Evolutionary conservation across 2,113 vertebrate genomes (phyloP).

Genomic region (Pleuronectes platessa): DNA sequence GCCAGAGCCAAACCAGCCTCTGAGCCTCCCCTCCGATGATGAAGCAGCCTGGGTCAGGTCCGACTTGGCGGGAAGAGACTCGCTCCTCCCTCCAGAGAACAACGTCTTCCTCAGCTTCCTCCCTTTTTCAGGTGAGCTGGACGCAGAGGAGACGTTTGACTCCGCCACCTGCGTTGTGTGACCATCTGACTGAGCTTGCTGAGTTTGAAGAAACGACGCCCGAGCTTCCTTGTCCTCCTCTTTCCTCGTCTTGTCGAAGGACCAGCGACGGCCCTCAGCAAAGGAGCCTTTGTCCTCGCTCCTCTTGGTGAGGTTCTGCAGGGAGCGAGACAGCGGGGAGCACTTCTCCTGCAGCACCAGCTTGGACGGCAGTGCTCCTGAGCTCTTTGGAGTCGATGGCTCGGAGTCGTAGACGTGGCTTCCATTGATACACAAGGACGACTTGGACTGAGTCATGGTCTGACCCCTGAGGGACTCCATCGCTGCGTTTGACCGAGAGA

Average conservation of each 20-base stretch:
- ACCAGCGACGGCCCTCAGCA: conserved; percentile 66
- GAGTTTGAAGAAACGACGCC: conserved; percentile 45
- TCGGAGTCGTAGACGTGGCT: conserved; percentile 90
- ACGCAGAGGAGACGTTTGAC: conserved; percentile 40
- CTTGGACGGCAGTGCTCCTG: conserved; percentile 68
- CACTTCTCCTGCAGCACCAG: conserved; percentile 81
- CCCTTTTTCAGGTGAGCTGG: conserved; percentile 75
- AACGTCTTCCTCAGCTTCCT: conserved; percentile 84
- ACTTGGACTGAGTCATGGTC: conserved; percentile 83
- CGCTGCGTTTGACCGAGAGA: conserved; percentile 65
- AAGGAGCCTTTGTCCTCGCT: conserved; percentile 77
- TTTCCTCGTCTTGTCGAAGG: conserved; percentile 82
- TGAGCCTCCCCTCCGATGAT: conserved; percentile 83
- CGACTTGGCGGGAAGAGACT: conserved; percentile 80
- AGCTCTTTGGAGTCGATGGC: conserved; percentile 71
- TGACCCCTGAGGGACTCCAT: conserved; percentile 84
- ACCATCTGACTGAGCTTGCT: conserved; percentile 67
- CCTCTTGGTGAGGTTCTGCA: conserved; percentile 81
- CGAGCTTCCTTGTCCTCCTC: conserved; percentile 74
- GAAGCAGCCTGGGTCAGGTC: conserved; percentile 69
- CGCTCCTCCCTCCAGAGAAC: conserved; percentile 85
- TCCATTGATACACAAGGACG: conserved; percentile 95
- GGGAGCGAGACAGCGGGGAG: conserved; percentile 79
- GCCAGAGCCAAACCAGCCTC: conserved; percentile 88
- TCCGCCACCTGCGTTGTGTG: conserved; percentile 66